Conservation (phyloP, 2,888 invertebrate genomes). For the Rhynchonema sp. region DNA sequence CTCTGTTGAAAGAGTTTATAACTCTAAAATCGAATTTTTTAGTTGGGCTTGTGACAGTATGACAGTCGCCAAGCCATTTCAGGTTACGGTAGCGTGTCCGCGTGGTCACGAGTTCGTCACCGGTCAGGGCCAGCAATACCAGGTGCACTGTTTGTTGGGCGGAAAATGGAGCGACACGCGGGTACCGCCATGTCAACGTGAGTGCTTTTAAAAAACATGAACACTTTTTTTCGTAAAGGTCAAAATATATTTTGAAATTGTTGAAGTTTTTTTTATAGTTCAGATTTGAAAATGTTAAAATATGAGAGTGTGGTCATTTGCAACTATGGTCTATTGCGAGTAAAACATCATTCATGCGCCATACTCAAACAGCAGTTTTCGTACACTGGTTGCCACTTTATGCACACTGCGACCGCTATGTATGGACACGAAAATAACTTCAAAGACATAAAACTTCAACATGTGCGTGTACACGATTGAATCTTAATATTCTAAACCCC, state of each 20-base stretch:
- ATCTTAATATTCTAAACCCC: too few relatives aligned
- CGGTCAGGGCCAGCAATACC: slow-evolving; percentile 20
- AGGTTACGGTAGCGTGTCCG: slow-evolving; percentile 20
- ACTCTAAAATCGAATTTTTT: too few relatives aligned
- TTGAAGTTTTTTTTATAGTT: background rate
- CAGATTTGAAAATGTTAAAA: background rate
- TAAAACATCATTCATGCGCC: too few relatives aligned
- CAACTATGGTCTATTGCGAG: too few relatives aligned
- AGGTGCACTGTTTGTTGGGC: slow-evolving; percentile 20
- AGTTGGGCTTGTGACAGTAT: too few relatives aligned
- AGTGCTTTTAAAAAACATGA: slow-evolving; percentile 5
- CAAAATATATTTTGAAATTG: background rate
- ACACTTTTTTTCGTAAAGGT: background rate
- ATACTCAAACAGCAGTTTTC: too few relatives aligned
- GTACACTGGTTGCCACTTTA: too few relatives aligned
- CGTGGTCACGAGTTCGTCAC: slow-evolving; percentile 23
- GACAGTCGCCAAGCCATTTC: background rate
- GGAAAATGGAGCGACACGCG: slow-evolving; percentile 20
- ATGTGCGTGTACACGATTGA: too few relatives aligned
- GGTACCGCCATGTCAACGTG: slow-evolving; percentile 27
- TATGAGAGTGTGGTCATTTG: background rate
- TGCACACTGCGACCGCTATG: too few relatives aligned
- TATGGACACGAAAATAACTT: too few relatives aligned
- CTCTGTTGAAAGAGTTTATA: background rate
- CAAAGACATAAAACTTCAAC: too few relatives aligned